Evolutionary conservation across 2,113 vertebrate genomes (phyloP).

Genomic region (Kryptolebias marmoratus): DNA sequence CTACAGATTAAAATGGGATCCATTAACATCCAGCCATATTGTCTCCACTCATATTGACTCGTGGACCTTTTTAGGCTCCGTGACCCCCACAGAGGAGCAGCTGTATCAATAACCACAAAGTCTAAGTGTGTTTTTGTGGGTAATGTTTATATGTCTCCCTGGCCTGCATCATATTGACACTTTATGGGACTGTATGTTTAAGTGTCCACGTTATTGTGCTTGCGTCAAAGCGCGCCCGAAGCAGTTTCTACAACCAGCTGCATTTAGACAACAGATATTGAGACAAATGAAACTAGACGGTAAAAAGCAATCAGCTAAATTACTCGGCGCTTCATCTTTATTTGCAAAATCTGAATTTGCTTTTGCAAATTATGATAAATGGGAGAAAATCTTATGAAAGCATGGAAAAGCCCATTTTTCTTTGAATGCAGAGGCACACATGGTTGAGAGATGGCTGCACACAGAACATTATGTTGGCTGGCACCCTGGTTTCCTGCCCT

Average conservation of each 20-base stretch:
- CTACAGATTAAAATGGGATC: conserved; percentile 36
- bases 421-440: background rate
- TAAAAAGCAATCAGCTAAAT: background rate
- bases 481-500: conserved; percentile 66
- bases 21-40: conserved; percentile 57
- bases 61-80: conserved; percentile 28
- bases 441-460: background rate
- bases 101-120: conserved; percentile 55
- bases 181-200: conserved; percentile 5
- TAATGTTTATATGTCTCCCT: conserved; percentile 8
- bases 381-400: background rate
- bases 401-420: background rate
- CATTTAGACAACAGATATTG: conserved; percentile 13
- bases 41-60: conserved; percentile 70
- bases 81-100: conserved; percentile 40
- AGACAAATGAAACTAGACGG: conserved; percentile 8
- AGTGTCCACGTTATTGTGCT: background rate
- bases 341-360: background rate
- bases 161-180: background rate
- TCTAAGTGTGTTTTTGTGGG: conserved; percentile 15
- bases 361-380: background rate
- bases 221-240: conserved; percentile 30
- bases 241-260: conserved; percentile 14
- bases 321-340: background rate
- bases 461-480: conserved; percentile 46